phyloP scores from a whole-genome alignment of 2,113 vertebrate genomes.

The Cercocebus atys region DNA sequence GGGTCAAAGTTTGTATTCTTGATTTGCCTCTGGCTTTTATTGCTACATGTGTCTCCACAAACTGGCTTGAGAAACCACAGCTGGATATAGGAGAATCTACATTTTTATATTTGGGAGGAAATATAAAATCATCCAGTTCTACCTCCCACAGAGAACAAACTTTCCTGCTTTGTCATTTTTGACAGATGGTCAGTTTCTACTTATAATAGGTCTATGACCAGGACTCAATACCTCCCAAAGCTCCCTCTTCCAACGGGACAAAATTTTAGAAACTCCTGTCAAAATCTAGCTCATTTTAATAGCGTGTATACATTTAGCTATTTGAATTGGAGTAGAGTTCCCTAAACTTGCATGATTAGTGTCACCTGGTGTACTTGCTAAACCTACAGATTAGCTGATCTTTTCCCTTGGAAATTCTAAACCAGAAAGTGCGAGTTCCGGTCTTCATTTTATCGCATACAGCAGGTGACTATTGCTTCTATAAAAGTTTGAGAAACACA shows the following conservation, averaged over 20 bases:
- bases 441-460: background rate
- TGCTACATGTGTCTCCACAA: conserved; percentile 35
- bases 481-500: background rate
- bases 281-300: conserved; percentile 42
- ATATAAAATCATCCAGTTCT: conserved; percentile 17
- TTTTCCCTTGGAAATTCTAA: conserved; percentile 26
- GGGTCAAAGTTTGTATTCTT: conserved; percentile 51
- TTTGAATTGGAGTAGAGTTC: background rate
- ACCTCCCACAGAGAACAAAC: background rate
- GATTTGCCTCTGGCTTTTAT: conserved; percentile 54
- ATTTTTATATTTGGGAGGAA: conserved; percentile 54
- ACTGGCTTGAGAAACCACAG: conserved; percentile 54
- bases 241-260: background rate
- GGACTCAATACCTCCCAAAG: background rate
- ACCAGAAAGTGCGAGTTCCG: background rate
- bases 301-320: background rate
- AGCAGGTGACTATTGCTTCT: background rate
- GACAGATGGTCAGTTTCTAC: conserved; percentile 34
- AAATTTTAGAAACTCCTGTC: background rate
- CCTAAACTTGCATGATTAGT: conserved; percentile 3
- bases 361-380: background rate
- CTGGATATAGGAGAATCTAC: conserved; percentile 52
- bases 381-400: background rate
- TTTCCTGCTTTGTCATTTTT: conserved; percentile 45
- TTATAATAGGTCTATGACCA: background rate